Percentiles rank a stretch among this genome's conserved stretches.
These are phyloP conservation scores for Mallateleia sp. DNA, from an alignment of 2,888 invertebrate genomes.

Conservation along the genomic window DNA sequence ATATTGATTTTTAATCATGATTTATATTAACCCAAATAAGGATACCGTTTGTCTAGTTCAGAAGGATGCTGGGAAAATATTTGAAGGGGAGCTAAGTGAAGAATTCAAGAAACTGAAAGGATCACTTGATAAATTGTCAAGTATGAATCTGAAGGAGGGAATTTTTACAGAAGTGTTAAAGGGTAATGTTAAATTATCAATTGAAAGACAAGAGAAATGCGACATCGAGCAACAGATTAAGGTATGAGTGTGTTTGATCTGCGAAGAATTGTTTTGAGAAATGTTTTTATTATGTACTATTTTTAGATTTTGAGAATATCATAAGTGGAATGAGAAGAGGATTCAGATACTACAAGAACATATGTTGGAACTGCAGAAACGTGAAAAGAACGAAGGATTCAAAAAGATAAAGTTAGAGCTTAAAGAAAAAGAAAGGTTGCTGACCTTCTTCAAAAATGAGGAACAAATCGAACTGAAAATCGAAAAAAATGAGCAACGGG, in stretches of 20 bases:
- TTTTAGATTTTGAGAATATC: constrained; percentile 90
- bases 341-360: constrained; percentile 91
- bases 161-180: constrained; percentile 90
- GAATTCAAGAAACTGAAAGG: constrained; percentile 86
- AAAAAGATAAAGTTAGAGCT: constrained; percentile 91
- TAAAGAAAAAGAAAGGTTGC: constrained; percentile 91
- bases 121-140: constrained; percentile 78
- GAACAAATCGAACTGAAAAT: constrained; percentile 94
- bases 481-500: constrained; percentile 87
- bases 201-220: constrained; percentile 90
- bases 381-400: constrained; percentile 90
- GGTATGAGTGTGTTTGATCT: constrained; percentile 87
- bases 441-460: constrained; percentile 95
- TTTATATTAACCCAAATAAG: too few relatives aligned
- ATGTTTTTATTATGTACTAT: constrained; percentile 4
- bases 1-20: too few relatives aligned
- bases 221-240: constrained; percentile 91
- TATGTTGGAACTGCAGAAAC: constrained; percentile 90
- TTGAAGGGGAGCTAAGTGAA: constrained; percentile 85
- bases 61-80: constrained; percentile 85
- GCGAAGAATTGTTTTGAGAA: too few relatives aligned
- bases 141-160: constrained; percentile 81
- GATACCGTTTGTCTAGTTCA: constrained; percentile 88
- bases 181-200: constrained; percentile 90
- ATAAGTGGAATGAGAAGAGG: constrained; percentile 91